phyloP scores from a whole-genome alignment of 2,797 vertebrate species.

The Todus mexicanus region DNA sequence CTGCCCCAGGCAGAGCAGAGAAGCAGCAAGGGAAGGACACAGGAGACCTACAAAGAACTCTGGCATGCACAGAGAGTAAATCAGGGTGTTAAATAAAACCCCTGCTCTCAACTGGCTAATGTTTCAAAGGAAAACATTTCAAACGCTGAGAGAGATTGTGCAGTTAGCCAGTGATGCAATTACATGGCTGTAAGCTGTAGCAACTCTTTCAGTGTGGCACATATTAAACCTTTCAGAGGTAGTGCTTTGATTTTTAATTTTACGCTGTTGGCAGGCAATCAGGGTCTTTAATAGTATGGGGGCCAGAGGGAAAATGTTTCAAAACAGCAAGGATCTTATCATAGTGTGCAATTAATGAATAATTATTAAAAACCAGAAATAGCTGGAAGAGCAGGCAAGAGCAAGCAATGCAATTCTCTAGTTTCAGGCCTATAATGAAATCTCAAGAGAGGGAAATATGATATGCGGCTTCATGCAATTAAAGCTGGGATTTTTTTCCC shows the following conservation, averaged over 20 bases:
- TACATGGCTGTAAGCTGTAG: conserved; percentile 72
- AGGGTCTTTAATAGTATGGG: conserved; percentile 77
- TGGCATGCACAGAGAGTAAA: background rate
- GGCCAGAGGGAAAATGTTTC: conserved; percentile 81
- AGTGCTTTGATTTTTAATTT: conserved; percentile 81
- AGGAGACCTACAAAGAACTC: background rate
- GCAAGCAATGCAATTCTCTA: conserved; percentile 60
- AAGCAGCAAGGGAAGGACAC: background rate
- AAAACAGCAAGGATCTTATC: conserved; percentile 80
- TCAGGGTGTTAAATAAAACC: conserved; percentile 50
- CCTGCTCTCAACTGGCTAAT: conserved; percentile 53
- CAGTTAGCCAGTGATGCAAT: conserved; percentile 66
- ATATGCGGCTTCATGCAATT: conserved; percentile 59
- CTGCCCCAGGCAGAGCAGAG: background rate
- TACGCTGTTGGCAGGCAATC: conserved; percentile 78
- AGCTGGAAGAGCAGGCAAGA: conserved; percentile 72
- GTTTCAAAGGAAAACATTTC: conserved; percentile 73
- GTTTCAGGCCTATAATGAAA: conserved; percentile 72
- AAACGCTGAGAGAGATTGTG: conserved; percentile 50
- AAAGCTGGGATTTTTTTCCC: conserved; percentile 13
- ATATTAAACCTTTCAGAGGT: conserved; percentile 77
- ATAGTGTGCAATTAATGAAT: conserved; percentile 80
- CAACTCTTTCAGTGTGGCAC: conserved; percentile 66
- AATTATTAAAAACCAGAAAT: conserved; percentile 80
- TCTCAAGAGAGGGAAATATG: conserved; percentile 61